Evolutionary conservation across 1,140 invertebrate genomes (phyloP), one percentile per base, ranked within the genome.

Genomic region (Megalopta genalis): DNA sequence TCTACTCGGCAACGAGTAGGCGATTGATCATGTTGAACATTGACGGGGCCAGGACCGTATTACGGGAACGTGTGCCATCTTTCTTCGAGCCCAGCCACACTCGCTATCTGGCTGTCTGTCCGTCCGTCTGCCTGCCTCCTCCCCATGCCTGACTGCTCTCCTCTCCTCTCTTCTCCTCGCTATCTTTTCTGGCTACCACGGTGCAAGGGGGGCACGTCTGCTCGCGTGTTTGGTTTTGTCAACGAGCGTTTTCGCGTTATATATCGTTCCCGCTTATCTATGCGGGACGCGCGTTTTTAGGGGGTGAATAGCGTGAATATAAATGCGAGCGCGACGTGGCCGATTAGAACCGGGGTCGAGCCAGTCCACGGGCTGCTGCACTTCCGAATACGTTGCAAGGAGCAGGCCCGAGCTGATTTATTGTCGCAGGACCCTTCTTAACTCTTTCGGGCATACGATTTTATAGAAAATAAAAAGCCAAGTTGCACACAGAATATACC

Each of bases 1-100:
- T 75, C 85, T 59, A 74, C 80, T 81, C 65, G 54, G 18, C 66
- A 60, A 74, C 69, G 62, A 67, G 77, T 21, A 57, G 73, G 39
- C 85, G 80, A 87, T 87, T 87, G 85, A 87, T 87, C 86, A 87
- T 85, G 82, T 82, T 57, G 84, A 85, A 57, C 84, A 85, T 86
- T 81, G 83, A 82, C 75, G 83, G 18, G 49, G 21, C 62, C 63
- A 9, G 66, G 25, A 76, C 70, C 74, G 66, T 82, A 85, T 85
- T 86, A 86, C 83, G 80, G 52, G 67, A 66, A 65, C 80, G 70
- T 68, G 64, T 32, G 65, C 81, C 64, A 86, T 85, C 75, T 85
- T 85, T 86, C 83, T 85, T 86, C 73, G 21, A 65, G n/a, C 46
- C 21, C 21, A 4, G 6, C 1, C 57, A 8, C 10, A n/a, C 23